A percentile compares a stretch with the other conserved stretches of the same genome.
Conservation (phyloP, 2,797 vertebrate genomes). For the Falco peregrinus region DNA sequence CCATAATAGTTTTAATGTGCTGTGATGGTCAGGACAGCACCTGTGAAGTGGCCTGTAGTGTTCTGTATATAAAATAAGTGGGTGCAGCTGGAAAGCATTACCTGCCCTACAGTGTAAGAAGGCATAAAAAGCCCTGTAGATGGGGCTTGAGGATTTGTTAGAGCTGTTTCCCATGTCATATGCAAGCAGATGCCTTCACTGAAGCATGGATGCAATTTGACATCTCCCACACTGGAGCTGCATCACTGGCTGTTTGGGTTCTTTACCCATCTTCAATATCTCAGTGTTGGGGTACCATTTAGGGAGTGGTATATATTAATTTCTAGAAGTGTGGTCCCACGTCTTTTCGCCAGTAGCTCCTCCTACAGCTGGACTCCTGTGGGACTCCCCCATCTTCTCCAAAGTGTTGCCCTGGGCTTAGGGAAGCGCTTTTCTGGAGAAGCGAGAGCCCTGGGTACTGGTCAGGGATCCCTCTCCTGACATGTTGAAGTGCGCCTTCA, state of each 20-base stretch:
- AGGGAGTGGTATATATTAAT: neutral
- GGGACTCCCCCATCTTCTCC: neutral
- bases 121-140: neutral
- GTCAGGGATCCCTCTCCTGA: neutral
- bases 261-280: neutral
- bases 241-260: neutral
- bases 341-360: neutral
- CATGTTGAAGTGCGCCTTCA: neutral
- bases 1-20: neutral
- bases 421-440: neutral
- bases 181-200: neutral
- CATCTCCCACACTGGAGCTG: accelerated
- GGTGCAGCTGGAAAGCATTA: neutral
- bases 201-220: neutral
- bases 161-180: neutral
- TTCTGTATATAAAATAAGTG: neutral
- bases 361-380: neutral
- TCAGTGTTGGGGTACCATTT: accelerated
- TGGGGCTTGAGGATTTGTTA: neutral
- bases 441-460: neutral
- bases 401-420: neutral
- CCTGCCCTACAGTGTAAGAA: neutral
- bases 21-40: neutral
- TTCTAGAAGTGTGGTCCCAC: neutral
- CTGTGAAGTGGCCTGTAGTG: neutral